Evolutionary conservation across 2,797 vertebrate species (phyloP), one percentile per base, ranked within the genome.

Genomic region (Myotis myotis): DNA sequence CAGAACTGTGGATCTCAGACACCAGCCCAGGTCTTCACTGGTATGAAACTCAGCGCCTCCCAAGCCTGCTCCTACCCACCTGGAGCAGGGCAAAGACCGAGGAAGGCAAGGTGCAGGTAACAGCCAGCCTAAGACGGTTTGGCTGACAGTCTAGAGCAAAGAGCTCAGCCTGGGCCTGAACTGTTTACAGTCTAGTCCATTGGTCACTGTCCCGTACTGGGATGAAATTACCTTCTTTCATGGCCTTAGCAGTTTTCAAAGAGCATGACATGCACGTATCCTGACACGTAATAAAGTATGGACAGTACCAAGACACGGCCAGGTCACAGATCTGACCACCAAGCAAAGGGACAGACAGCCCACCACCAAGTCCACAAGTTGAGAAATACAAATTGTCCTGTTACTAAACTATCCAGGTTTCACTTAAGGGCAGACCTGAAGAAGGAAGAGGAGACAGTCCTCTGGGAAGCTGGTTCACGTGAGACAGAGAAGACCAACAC

Each of bases 211-310:
- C 68, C 15, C 76, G 57, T 1, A 12, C 6, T 25, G 44, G 60
- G 55, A 51, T 8, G 19, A 47, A 30, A 30, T 5, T 38, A 3
- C 30, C 16, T 49, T 62, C 81, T 62, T 51, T 44, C 2, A 0
- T 0, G 11, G 76, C 3, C 64, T 38, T 17, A 0, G 38, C 20
- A 53, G 57, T 30, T 41, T 33, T 25, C 53, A 71, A 72, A 25
- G 62, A 30, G 23, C 28, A 47, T 2, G 0, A 15, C 17, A 28
- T 28, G 3, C 33, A 66, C 8, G 23, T 0, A 41, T 49, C 47
- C 15, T 0, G 1, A 49, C 20, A 19, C 0, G 0, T 57, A 87
- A 66, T 28, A 22, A 80, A 51, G 49, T 23, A 7, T 0, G 4
- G 84, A 11, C 36, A 13, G 51, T 5, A 47, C 19, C 51, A 57